Evolutionary conservation across 2,113 vertebrate species (phyloP).

Genomic region (Anhinga anhinga): DNA sequence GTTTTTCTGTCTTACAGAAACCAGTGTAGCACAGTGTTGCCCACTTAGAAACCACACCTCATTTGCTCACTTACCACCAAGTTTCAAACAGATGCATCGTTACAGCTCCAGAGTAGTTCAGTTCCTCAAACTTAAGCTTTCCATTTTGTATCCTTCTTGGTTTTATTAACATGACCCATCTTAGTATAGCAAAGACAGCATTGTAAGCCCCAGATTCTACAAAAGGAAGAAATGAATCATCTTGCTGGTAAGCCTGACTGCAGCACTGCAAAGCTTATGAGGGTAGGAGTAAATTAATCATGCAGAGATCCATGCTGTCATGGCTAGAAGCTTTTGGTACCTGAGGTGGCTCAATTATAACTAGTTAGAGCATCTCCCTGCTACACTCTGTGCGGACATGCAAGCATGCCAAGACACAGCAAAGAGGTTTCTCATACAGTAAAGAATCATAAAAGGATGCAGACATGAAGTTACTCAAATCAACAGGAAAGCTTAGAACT

Average conservation of each 20-base stretch:
- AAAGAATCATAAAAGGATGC: neutral
- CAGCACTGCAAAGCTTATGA: neutral
- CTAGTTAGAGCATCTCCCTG: neutral
- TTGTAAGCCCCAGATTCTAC: neutral
- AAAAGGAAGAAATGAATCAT: neutral
- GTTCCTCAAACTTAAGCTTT: neutral
- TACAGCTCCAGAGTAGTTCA: neutral
- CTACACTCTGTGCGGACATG: neutral
- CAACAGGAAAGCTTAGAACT: neutral
- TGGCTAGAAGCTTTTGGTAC: constrained; percentile 14
- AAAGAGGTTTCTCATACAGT: neutral
- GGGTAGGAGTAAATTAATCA: constrained; percentile 16
- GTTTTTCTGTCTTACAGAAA: neutral
- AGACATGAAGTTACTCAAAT: neutral
- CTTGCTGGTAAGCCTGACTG: neutral
- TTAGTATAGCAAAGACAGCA: neutral
- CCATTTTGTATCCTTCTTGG: neutral
- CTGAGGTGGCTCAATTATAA: neutral
- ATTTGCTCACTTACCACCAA: neutral
- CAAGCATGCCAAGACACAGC: neutral
- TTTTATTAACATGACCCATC: neutral
- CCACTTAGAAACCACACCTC: neutral
- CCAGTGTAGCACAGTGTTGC: rapidly evolving
- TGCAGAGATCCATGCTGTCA: constrained; percentile 22
- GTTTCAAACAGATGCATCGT: neutral